Conservation (phyloP, 1,140 invertebrate genomes). For the Brachionus koreanus region DNA sequence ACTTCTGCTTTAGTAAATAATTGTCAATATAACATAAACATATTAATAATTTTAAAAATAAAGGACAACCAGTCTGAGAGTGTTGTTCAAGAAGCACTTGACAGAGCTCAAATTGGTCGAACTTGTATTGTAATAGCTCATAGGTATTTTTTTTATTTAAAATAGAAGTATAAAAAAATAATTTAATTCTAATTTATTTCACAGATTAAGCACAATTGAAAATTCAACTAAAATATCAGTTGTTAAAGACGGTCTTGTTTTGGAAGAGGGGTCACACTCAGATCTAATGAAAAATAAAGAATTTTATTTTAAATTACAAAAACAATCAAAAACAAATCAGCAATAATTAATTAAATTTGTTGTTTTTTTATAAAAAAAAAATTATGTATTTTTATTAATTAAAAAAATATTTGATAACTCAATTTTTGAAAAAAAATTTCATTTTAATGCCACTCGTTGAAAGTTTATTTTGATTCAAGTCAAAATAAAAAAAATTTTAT, state of each 20-base stretch:
- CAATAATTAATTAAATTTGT: not conserved
- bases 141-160: constrained; percentile 17
- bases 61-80: constrained; percentile 73
- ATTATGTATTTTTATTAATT: too few relatives aligned
- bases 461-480: too few relatives aligned
- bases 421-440: too few relatives aligned
- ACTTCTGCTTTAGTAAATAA: constrained; percentile 72
- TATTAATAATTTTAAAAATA: not conserved
- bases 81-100: constrained; percentile 61
- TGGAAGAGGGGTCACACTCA: constrained; percentile 6
- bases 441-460: too few relatives aligned
- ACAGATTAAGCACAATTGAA: constrained; percentile 23
- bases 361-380: too few relatives aligned
- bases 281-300: constrained; percentile 24
- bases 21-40: not conserved
- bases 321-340: not conserved
- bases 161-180: not conserved
- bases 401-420: too few relatives aligned
- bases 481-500: too few relatives aligned
- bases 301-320: constrained; percentile 31
- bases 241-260: constrained; percentile 5
- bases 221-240: constrained; percentile 40
- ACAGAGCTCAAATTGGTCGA: constrained; percentile 53
- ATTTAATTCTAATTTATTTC: not conserved
- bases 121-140: constrained; percentile 62